Evolutionary conservation across 2,113 vertebrate species (phyloP).

Genomic region (Oceanites oceanicus): DNA sequence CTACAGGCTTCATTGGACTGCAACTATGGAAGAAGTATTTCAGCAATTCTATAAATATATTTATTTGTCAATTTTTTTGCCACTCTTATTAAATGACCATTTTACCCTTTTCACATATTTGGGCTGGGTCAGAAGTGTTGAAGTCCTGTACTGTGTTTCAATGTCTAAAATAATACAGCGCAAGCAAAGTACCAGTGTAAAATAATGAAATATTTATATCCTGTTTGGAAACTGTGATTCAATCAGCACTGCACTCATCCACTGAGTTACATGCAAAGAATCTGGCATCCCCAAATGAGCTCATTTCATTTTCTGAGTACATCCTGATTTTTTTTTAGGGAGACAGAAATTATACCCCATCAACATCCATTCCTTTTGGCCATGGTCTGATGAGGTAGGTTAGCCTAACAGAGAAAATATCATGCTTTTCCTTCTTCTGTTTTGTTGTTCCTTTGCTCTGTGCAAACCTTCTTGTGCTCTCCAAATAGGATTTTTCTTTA

Average conservation of each 20-base stretch:
- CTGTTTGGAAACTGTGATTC: constrained; percentile 16
- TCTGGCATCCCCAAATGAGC: not conserved
- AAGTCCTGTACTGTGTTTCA: not conserved
- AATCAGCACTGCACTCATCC: not conserved
- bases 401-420: not conserved
- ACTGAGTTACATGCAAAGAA: not conserved
- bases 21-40: not conserved
- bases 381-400: not conserved
- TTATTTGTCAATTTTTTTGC: not conserved
- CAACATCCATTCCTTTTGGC: not conserved
- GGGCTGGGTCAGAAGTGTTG: not conserved
- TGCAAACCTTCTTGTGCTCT: not conserved
- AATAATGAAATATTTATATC: constrained; percentile 47
- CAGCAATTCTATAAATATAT: not conserved
- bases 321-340: not conserved
- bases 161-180: not conserved
- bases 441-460: not conserved
- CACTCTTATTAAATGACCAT: not conserved
- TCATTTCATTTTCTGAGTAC: not conserved
- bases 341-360: not conserved
- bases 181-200: not conserved
- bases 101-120: not conserved
- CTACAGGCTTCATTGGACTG: not conserved
- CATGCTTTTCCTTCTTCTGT: not conserved
- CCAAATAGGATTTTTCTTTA: not conserved